Conservation (phyloP, 2,797 vertebrate species). For the Danio kyathit region DNA sequence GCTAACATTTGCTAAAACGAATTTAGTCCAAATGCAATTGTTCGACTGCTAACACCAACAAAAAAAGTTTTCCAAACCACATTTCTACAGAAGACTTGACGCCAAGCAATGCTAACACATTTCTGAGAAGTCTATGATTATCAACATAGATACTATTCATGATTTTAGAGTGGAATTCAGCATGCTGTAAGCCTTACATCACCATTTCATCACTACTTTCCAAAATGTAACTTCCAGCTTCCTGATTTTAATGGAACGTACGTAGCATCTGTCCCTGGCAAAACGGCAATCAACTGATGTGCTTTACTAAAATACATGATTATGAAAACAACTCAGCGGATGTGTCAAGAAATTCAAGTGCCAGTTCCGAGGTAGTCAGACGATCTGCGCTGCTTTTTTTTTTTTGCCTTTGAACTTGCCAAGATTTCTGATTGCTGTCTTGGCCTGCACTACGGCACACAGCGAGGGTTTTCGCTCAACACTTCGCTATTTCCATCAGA, state of each 20-base stretch:
- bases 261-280: background rate
- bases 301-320: constrained; percentile 6
- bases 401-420: constrained; percentile 30
- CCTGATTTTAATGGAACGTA: background rate
- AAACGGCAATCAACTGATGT: background rate
- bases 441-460: constrained; percentile 18
- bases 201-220: background rate
- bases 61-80: background rate
- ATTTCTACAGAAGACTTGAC: background rate
- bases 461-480: constrained; percentile 8
- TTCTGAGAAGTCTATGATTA: background rate
- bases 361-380: constrained; percentile 29
- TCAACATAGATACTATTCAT: background rate
- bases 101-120: background rate
- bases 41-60: background rate
- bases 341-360: constrained; percentile 13
- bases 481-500: background rate
- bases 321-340: background rate
- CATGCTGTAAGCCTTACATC: too few species aligned
- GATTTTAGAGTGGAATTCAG: background rate
- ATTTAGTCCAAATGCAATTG: too few species aligned
- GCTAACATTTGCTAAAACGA: background rate
- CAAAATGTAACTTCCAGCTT: background rate
- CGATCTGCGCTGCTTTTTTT: background rate
- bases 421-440: constrained; percentile 12